phyloP scores from a whole-genome alignment of 2,113 vertebrate genomes.

The Eulemur rufifrons region DNA sequence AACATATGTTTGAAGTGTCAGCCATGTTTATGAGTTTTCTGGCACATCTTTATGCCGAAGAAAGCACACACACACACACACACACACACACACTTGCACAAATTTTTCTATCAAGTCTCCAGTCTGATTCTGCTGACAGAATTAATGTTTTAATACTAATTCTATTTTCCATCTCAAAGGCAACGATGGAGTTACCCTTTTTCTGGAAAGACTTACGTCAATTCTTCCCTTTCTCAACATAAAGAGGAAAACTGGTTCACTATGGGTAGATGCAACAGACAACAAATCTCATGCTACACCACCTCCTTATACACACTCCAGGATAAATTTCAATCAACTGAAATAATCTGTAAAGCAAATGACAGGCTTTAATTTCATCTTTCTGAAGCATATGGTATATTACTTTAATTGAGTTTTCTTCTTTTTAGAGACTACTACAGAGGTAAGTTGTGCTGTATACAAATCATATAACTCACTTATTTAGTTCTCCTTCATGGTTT shows the following conservation, averaged over 20 bases:
- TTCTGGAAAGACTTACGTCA: not conserved
- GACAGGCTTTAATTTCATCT: slow-evolving; percentile 39
- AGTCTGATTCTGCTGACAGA: not conserved
- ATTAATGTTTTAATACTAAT: not conserved
- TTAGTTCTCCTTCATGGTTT: not conserved
- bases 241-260: not conserved
- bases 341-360: not conserved
- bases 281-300: not conserved
- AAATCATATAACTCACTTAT: not conserved
- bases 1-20: not conserved
- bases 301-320: not conserved
- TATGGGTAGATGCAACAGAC: not conserved
- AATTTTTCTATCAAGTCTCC: not conserved
- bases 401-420: slow-evolving; percentile 5
- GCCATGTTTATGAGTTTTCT: not conserved
- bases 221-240: not conserved
- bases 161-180: not conserved
- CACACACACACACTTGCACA: not conserved
- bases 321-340: not conserved
- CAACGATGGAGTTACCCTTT: not conserved
- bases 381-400: slow-evolving; percentile 29
- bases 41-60: not conserved
- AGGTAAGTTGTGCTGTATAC: not conserved
- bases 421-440: not conserved
- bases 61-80: not conserved